phyloP scores from a whole-genome alignment of 2,113 vertebrate genomes.

The Bolborhynchus lineola region DNA sequence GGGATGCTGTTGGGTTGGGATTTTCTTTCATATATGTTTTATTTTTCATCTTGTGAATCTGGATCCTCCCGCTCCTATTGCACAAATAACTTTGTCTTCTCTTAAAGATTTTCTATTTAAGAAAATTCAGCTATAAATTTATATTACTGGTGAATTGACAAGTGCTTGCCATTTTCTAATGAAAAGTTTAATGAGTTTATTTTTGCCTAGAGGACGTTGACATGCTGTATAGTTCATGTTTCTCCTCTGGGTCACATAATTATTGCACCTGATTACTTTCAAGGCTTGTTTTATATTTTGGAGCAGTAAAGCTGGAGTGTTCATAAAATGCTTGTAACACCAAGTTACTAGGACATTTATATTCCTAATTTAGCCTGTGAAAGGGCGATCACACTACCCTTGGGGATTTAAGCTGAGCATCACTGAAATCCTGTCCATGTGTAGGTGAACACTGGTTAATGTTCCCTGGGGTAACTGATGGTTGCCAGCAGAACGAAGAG shows the following conservation, averaged over 20 bases:
- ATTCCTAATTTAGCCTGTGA: background rate
- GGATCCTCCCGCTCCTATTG: background rate
- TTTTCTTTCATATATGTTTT: background rate
- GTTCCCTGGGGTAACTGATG: background rate
- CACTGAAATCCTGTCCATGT: background rate
- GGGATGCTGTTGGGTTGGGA: background rate
- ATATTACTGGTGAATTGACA: background rate
- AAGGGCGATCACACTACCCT: accelerated
- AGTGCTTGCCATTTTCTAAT: background rate
- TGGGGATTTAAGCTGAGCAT: background rate
- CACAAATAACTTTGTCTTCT: background rate
- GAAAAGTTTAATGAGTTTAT: background rate
- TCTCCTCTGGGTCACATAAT: background rate
- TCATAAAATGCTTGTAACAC: background rate
- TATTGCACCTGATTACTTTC: background rate
- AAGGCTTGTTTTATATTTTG: background rate
- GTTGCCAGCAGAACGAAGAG: background rate
- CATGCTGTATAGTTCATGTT: background rate
- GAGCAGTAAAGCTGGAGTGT: background rate
- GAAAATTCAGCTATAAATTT: background rate
- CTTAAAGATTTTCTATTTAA: background rate
- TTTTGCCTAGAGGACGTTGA: background rate
- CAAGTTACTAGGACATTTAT: background rate
- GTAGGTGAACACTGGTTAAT: background rate
- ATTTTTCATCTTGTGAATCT: background rate